Conservation (phyloP, 2,797 vertebrate species). For the Brachymystax lenok region DNA sequence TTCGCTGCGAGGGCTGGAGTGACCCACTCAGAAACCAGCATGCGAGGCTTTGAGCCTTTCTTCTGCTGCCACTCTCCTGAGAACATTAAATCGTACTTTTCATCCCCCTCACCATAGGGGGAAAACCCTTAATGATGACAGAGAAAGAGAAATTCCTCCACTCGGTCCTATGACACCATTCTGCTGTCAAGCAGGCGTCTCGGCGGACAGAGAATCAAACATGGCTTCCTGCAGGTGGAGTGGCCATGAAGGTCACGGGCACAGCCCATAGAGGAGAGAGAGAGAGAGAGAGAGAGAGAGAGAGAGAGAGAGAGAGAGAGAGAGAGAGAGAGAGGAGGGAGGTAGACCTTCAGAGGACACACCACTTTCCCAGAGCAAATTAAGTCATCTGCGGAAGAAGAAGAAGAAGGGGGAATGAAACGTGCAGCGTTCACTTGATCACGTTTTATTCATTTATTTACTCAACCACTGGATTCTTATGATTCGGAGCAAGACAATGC, state of each 20-base stretch:
- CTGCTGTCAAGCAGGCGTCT: conserved; percentile 81
- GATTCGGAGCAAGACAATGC: not conserved
- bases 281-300: no score
- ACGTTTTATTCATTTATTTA: conserved; percentile 46
- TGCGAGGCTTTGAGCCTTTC: conserved; percentile 84
- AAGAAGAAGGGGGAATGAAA: conserved; percentile 30
- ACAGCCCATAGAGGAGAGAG: conserved; percentile 67
- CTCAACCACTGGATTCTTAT: conserved; percentile 30
- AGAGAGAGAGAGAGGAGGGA: conserved; percentile 27
- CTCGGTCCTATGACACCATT: conserved; percentile 83
- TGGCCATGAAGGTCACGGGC: conserved; percentile 80
- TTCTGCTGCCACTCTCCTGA: conserved; percentile 83
- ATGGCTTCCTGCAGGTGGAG: conserved; percentile 90
- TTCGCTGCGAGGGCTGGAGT: conserved; percentile 86
- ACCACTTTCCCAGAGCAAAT: conserved; percentile 79
- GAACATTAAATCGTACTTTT: conserved; percentile 93
- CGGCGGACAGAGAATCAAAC: conserved; percentile 84
- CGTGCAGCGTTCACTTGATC: conserved; percentile 47
- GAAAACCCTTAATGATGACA: conserved; percentile 89
- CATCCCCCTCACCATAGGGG: conserved; percentile 85
- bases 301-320: no score
- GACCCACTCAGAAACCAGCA: conserved; percentile 86
- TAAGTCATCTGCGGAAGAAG: conserved; percentile 81
- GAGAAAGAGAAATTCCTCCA: conserved; percentile 90
- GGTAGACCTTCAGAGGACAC: conserved; percentile 69